Conservation (phyloP, 2,888 invertebrate species). For the Tachina fera region DNA sequence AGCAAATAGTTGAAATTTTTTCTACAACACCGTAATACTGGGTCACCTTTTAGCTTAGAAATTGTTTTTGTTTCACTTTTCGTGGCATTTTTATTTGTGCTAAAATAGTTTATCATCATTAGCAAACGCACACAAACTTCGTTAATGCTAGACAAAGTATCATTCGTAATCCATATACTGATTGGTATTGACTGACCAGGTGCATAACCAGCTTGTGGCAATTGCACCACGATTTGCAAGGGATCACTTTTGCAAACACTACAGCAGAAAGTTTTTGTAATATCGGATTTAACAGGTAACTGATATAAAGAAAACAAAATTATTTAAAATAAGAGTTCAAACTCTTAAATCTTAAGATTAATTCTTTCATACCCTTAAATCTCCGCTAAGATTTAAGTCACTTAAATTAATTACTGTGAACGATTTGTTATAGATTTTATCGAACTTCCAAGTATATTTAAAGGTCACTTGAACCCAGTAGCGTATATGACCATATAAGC, state of each 20-base stretch:
- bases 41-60: conserved; percentile 74
- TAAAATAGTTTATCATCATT: conserved; percentile 77
- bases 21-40: conserved; percentile 73
- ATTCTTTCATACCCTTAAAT: too few species aligned
- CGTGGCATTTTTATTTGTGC: conserved; percentile 73
- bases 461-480: too few species aligned
- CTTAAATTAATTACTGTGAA: too few species aligned
- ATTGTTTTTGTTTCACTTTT: conserved; percentile 76
- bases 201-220: conserved; percentile 80
- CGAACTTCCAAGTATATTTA: too few species aligned
- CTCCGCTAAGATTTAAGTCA: too few species aligned
- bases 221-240: conserved; percentile 74
- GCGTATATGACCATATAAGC: too few species aligned
- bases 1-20: conserved; percentile 76
- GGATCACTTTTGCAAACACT: conserved; percentile 78
- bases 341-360: too few species aligned
- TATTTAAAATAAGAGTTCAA: too few species aligned
- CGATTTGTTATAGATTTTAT: too few species aligned
- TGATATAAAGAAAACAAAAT: conserved; percentile 68
- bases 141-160: conserved; percentile 84
- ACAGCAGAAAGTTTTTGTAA: conserved; percentile 77
- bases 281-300: conserved; percentile 76
- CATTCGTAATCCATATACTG: conserved; percentile 84
- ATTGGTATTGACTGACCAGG: conserved; percentile 79
- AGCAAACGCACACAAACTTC: conserved; percentile 75